Evolutionary conservation across 1,140 invertebrate genomes (phyloP).

Genomic region (Apis florea): DNA sequence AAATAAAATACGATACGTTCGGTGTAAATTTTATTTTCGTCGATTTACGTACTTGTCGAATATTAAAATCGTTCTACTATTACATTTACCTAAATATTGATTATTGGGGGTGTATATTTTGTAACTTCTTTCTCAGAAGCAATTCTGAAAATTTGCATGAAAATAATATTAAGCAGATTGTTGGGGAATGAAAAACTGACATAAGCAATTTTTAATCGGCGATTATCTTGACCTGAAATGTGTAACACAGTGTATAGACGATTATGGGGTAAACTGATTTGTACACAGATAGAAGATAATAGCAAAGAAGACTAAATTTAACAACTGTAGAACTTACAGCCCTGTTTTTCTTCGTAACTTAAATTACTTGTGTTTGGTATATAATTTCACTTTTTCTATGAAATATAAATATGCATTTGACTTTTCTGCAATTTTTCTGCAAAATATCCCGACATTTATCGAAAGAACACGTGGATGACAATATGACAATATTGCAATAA

Average conservation of each 20-base stretch:
- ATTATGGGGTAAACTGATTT: not conserved
- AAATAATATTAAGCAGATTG: no score
- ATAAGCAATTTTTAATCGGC: not conserved
- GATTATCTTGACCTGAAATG: conserved; percentile 1
- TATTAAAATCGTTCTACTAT: not conserved
- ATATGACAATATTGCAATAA: no score
- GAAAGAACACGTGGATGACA: no score
- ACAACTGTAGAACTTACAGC: not conserved
- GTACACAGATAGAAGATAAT: not conserved
- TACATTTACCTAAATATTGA: not conserved
- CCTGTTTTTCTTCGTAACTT: not conserved
- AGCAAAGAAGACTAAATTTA: not conserved
- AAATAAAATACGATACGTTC: not conserved
- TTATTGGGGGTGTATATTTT: not conserved
- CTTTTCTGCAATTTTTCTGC: no score
- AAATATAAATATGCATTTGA: not conserved
- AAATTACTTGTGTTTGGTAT: not conserved
- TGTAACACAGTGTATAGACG: not conserved
- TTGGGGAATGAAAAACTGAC: not conserved
- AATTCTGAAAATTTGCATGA: not conserved
- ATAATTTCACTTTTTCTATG: not conserved
- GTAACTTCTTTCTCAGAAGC: not conserved
- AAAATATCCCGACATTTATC: no score
- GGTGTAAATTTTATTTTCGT: not conserved
- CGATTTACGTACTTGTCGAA: not conserved